phyloP scores from a whole-genome alignment of 2,113 vertebrate genomes.

The Gymnocephalus cernua region DNA sequence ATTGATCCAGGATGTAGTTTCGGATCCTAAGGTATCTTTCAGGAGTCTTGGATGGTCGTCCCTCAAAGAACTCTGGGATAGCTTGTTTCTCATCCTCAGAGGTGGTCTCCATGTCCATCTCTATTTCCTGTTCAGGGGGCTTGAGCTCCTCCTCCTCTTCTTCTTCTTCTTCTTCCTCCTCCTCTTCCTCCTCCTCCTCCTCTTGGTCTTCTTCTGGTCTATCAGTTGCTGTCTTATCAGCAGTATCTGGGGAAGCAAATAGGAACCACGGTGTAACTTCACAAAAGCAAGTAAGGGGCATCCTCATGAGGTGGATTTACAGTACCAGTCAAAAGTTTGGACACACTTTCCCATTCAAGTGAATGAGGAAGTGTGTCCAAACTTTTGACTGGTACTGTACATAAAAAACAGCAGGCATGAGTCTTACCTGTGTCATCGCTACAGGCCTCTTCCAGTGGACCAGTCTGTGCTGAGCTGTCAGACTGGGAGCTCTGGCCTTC shows the following conservation, averaged over 20 bases:
- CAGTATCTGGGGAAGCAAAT: slow-evolving; percentile 28
- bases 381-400: too few species aligned
- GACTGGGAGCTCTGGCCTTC: slow-evolving; percentile 36
- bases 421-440: slow-evolving; percentile 52
- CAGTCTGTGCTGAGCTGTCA: slow-evolving; percentile 17
- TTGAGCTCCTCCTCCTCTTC: slow-evolving; percentile 91
- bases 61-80: slow-evolving; percentile 97
- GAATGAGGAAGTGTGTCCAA: too few species aligned
- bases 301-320: neutral
- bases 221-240: slow-evolving; percentile 41
- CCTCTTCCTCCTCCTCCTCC: slow-evolving; percentile 84
- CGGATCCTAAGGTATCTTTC: slow-evolving; percentile 97
- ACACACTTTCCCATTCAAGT: too few species aligned
- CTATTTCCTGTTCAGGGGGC: slow-evolving; percentile 91
- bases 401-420: neutral
- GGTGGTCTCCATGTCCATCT: slow-evolving; percentile 88
- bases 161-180: slow-evolving; percentile 68
- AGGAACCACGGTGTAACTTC: neutral
- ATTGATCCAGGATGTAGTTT: slow-evolving; percentile 98
- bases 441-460: slow-evolving; percentile 14
- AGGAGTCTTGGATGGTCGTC: slow-evolving; percentile 95
- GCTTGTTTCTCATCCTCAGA: slow-evolving; percentile 97
- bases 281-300: neutral
- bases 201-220: slow-evolving; percentile 42
- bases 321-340: too few species aligned